Evolutionary conservation across 2,888 invertebrate genomes (phyloP).

Genomic region (Flabesymbios commensalis): DNA sequence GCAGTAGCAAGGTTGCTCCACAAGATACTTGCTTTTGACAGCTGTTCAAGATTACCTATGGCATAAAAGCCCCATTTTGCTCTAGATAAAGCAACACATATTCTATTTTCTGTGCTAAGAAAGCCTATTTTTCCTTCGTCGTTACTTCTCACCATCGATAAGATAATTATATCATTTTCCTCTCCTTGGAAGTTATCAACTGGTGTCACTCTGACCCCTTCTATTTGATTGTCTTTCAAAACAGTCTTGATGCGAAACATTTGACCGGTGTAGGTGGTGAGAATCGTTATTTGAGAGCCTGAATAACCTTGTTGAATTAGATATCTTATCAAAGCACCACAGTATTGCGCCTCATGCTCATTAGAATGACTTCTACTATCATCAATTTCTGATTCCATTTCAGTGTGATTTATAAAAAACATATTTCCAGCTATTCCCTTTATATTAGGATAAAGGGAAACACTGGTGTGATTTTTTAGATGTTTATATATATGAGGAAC

Average conservation of each 20-base stretch:
- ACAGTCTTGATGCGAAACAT: conserved; percentile 39
- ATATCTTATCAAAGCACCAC: conserved; percentile 44
- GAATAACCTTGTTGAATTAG: conserved; percentile 52
- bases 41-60: conserved; percentile 50
- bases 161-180: conserved; percentile 57
- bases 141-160: conserved; percentile 58
- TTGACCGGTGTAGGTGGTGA: conserved; percentile 58
- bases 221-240: conserved; percentile 36
- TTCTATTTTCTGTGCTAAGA: conserved; percentile 47
- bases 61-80: conserved; percentile 57
- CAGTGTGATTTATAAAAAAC: conserved; percentile 49
- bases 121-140: conserved; percentile 50
- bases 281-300: conserved; percentile 48
- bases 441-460: conserved; percentile 39
- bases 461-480: conserved; percentile 45
- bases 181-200: conserved; percentile 58
- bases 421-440: conserved; percentile 46
- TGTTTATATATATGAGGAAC: conserved; percentile 46
- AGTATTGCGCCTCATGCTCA: conserved; percentile 48
- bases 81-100: conserved; percentile 58
- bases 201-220: conserved; percentile 42
- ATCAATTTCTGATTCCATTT: conserved; percentile 34
- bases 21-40: conserved; percentile 23
- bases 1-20: conserved; percentile 17
- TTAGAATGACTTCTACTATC: conserved; percentile 50